Conservation (phyloP, 2,113 vertebrate species). For the Lasiurus cinereus region DNA sequence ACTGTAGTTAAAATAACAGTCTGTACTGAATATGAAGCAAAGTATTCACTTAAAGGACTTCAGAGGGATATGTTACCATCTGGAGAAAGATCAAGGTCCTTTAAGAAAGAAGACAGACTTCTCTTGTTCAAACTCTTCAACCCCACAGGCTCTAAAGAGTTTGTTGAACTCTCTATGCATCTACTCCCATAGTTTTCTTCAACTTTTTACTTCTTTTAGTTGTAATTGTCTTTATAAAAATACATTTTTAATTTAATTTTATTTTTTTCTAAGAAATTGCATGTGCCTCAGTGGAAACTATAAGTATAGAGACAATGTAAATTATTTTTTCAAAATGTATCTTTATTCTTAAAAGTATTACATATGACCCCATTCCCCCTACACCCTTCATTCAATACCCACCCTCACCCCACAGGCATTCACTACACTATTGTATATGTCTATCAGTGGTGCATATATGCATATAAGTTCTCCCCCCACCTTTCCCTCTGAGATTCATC, state of each 20-base stretch:
- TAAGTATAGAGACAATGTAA: background rate
- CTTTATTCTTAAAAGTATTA: too few relatives aligned
- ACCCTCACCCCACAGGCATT: too few relatives aligned
- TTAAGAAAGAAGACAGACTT: background rate
- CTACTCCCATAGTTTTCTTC: background rate
- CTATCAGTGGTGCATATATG: too few relatives aligned
- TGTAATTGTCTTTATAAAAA: background rate
- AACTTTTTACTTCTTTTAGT: background rate
- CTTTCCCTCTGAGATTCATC: too few relatives aligned
- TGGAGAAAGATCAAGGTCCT: background rate
- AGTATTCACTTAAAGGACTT: background rate
- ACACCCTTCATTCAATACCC: too few relatives aligned
- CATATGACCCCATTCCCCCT: too few relatives aligned
- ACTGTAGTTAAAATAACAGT: slow-evolving; percentile 17
- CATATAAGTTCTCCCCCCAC: too few relatives aligned
- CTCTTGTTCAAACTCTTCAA: background rate
- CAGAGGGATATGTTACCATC: background rate
- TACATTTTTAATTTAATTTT: background rate
- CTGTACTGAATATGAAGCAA: background rate
- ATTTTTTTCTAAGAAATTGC: background rate
- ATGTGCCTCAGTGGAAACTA: background rate
- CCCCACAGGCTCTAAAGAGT: background rate
- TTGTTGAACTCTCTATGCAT: background rate
- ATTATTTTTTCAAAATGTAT: too few relatives aligned
- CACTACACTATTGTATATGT: too few relatives aligned